phyloP scores from a whole-genome alignment of 2,888 invertebrate genomes.

The Caenorhabditis sulstoni region DNA sequence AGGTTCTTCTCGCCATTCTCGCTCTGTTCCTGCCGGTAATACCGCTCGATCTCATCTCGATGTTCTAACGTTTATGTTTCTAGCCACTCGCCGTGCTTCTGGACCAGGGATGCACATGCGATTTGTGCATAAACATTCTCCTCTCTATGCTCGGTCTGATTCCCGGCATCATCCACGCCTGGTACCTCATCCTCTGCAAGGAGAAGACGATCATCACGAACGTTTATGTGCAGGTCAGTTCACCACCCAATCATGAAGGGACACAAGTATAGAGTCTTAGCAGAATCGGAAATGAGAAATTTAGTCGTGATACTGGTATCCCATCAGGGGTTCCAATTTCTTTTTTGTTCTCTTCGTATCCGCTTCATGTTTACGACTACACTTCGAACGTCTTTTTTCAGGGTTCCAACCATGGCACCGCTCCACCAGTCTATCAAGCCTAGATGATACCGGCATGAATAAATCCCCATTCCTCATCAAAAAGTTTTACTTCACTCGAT shows the following conservation, averaged over 20 bases:
- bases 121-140: constrained; percentile 53
- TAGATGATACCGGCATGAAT: background rate
- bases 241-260: background rate
- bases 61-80: constrained; percentile 3
- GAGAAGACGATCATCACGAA: constrained; percentile 40
- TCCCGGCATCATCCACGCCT: constrained; percentile 61
- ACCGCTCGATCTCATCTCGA: background rate
- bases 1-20: constrained; percentile 49
- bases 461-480: background rate
- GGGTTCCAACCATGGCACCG: constrained; percentile 41
- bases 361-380: too few relatives aligned
- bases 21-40: constrained; percentile 55
- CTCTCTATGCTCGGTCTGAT: constrained; percentile 43
- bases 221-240: constrained; percentile 57
- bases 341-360: background rate
- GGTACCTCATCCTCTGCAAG: constrained; percentile 56
- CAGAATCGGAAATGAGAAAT: constrained; percentile 29
- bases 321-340: background rate
- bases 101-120: constrained; percentile 53
- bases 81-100: constrained; percentile 63
- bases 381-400: constrained; percentile 12
- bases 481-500: constrained; percentile 10
- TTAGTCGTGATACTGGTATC: background rate
- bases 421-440: constrained; percentile 52
- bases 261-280: background rate